Base-by-base conservation (phyloP, 2,888 invertebrate genomes). In the Charanyca ferruginea region DNA sequence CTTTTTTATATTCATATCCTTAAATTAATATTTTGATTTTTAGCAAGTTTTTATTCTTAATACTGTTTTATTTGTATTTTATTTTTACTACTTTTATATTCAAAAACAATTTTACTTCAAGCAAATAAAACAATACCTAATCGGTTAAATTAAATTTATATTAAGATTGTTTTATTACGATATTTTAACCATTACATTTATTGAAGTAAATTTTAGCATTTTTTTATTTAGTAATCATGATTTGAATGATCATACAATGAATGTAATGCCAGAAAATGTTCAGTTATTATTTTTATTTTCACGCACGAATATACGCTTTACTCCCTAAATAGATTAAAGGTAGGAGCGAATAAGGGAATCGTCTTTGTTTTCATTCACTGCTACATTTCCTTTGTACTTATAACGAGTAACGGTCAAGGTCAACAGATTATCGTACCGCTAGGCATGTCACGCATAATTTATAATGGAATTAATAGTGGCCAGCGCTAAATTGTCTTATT, bases 401-500 rank as follows among this genome's bases (percentile, higher is more conserved):
- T 25, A 28, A 35, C 18, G 9, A 18, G 11, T 18, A 42, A 23
- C 49, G 72, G 77, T 53, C 62, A 62, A 66, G 67, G 68, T 35
- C 66, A 53, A 18, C 42, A 54, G 77, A 59, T 66, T 52, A 73
- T 59, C 62, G 59, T 63, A 55, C 42, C 22, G 45, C 42, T 35
- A 49, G 18, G 57, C 42, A 49, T 53, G 54, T 75, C 45, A 51
- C 68, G 62, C 51, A 64, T 60, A 49, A 58, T 54, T 61, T 63
- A 62, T 60, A 66, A 55, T 52, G 41, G 48, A 62, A 63, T 66
- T 55, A 63, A 61, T 58, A 28, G 54, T 67, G 25, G 57, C 68
- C 48, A 68, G 53, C 54, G 47, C 16, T 28, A 45, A 69, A 73
- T 58, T 58, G 45, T 57, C 53, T 73, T 61, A 68, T 62, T 68